A percentile compares a stretch with the other conserved stretches of the same genome.
phyloP scores from a whole-genome alignment of 2,888 invertebrate genomes.

The Nemotelus nigrinus region DNA sequence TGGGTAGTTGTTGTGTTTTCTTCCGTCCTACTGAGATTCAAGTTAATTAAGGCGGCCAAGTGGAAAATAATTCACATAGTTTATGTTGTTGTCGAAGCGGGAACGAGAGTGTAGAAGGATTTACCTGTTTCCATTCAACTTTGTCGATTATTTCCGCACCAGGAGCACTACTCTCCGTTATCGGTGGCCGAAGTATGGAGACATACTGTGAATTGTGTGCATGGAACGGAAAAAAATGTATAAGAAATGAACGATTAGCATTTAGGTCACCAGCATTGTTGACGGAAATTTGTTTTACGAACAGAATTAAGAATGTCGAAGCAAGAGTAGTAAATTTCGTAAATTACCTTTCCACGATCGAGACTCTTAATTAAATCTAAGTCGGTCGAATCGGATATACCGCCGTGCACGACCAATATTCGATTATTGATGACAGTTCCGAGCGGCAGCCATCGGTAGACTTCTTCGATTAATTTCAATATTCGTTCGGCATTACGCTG shows the following conservation, averaged over 20 bases:
- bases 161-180: conserved; percentile 72
- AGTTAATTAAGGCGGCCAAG: conserved; percentile 40
- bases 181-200: conserved; percentile 85
- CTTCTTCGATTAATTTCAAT: conserved; percentile 84
- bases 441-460: conserved; percentile 91
- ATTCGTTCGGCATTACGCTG: conserved; percentile 82
- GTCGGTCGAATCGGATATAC: conserved; percentile 89
- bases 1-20: background rate
- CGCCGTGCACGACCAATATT: conserved; percentile 91
- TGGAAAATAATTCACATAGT: conserved; percentile 34
- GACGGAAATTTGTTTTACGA: background rate
- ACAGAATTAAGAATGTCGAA: no score
- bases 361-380: conserved; percentile 81
- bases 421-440: conserved; percentile 91
- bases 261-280: background rate
- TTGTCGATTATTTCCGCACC: conserved; percentile 78
- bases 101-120: conserved; percentile 49
- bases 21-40: background rate
- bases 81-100: conserved; percentile 2
- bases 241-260: background rate
- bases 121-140: conserved; percentile 91
- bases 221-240: background rate
- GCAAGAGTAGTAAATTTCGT: no score
- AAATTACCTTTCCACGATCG: conserved; percentile 82
- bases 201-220: conserved; percentile 75